These are phyloP conservation scores for Loriculus beryllinus DNA, from an alignment of 2,797 vertebrate genomes.

Conservation along the genomic window DNA sequence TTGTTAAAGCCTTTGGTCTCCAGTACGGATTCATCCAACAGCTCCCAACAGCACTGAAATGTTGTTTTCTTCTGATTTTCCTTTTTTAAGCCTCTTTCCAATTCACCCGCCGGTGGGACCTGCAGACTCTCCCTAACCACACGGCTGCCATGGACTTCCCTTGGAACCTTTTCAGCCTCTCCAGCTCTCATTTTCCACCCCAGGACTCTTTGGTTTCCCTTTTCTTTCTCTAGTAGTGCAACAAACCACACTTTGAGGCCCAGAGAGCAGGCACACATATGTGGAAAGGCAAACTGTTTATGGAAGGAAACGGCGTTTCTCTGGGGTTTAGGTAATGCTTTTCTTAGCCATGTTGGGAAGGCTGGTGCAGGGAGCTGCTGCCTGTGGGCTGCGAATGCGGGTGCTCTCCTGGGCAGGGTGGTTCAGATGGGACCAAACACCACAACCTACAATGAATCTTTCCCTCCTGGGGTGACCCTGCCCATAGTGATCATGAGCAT, in stretches of 20 bases:
- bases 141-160: fast-evolving
- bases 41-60: background rate
- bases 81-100: background rate
- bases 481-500: fast-evolving
- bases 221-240: background rate
- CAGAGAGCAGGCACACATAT: fast-evolving
- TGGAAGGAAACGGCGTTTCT: background rate
- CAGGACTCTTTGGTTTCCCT: background rate
- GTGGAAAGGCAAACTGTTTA: background rate
- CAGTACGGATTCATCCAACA: fast-evolving
- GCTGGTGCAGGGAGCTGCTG: fast-evolving
- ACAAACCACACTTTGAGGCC: fast-evolving
- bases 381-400: background rate
- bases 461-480: background rate
- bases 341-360: fast-evolving
- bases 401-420: background rate
- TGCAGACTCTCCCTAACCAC: fast-evolving
- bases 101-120: fast-evolving
- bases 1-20: background rate
- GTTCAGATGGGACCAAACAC: background rate
- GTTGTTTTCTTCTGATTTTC: fast-evolving
- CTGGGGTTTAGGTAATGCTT: background rate
- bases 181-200: background rate
- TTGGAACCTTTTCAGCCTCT: background rate
- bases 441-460: fast-evolving